Base-by-base conservation (phyloP, 2,888 invertebrate genomes). In the Lumbricus terrestris region DNA sequence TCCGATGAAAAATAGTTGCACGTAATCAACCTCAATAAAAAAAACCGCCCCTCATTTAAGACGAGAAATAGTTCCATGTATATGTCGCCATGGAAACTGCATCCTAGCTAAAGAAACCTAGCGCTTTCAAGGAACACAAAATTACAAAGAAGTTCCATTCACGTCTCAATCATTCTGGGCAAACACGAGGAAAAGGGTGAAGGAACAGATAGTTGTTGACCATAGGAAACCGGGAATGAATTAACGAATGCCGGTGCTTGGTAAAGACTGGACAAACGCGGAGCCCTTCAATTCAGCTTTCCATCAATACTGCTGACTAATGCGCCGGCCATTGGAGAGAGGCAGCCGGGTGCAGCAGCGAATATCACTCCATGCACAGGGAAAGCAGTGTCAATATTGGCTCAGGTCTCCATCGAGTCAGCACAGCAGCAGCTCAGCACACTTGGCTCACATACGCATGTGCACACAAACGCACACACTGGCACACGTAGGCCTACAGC, bases 241-340 rank as follows among this genome's bases (percentile, higher is more conserved):
- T 69, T 69, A 69, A 69, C n/a, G 69, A 69, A 69, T 69, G n/a
- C 69, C 11, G 69, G 69, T 69, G n/a, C 69, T 69, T n/a, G 69
- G 8, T 29, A 69, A 69, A n/a, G 69, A 5, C 69, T 11, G 69
- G 69, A 69, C 69, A 69, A 29, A 69, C 29, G n/a, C n/a, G n/a
- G n/a, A n/a, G n/a, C n/a, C n/a, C n/a, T n/a, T 15, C 69, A 69
- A 69, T 29, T 69, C 69, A 69, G 69, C 13, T 69, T 69, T 69
- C 69, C 69, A 69, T 69, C 69, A 69, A 69, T 69, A 69, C n/a
- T 69, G 69, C n/a, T 69, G 69, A 69, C 69, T 69, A 69, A 69
- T n/a, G 69, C n/a, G n/a, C 69, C n/a, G 69, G 69, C 69, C 69
- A n/a, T n/a, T n/a, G 69, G 69, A 69, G 69, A 69, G n/a, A 69